Evolutionary conservation across 1,140 invertebrate species (phyloP).

Genomic region (Aleiodes sp.): DNA sequence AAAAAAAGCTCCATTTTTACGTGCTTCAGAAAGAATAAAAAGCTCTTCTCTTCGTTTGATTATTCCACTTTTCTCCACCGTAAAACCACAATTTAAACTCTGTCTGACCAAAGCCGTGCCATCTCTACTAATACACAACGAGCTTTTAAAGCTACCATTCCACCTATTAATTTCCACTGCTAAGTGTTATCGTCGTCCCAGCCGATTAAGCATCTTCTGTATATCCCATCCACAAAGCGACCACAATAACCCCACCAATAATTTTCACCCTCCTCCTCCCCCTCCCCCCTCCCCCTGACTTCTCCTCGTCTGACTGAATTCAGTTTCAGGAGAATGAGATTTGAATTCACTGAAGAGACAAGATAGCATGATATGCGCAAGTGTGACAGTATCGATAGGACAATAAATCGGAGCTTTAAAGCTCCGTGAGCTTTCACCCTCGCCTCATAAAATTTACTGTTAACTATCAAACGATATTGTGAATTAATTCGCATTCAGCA

Average conservation of each 20-base stretch:
- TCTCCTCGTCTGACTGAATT: not conserved
- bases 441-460: not conserved
- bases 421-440: constrained; percentile 30
- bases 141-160: constrained; percentile 7
- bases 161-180: constrained; percentile 27
- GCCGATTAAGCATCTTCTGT: constrained; percentile 46
- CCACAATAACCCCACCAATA: constrained; percentile 36
- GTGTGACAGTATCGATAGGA: constrained; percentile 11
- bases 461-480: not conserved
- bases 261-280: constrained; percentile 2
- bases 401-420: constrained; percentile 52
- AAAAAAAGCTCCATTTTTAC: too few relatives aligned
- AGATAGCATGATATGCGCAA: not conserved
- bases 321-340: not conserved
- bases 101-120: not conserved
- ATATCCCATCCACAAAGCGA: constrained; percentile 37
- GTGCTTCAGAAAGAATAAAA: too few relatives aligned
- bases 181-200: constrained; percentile 46
- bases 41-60: too few relatives aligned
- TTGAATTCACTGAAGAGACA: not conserved
- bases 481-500: constrained; percentile 2
- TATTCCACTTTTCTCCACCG: too few relatives aligned
- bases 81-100: not conserved
- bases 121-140: not conserved
- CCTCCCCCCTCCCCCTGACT: constrained; percentile 6